Base-by-base conservation (phyloP, 2,888 invertebrate species). In the Tetragnatha montana region DNA sequence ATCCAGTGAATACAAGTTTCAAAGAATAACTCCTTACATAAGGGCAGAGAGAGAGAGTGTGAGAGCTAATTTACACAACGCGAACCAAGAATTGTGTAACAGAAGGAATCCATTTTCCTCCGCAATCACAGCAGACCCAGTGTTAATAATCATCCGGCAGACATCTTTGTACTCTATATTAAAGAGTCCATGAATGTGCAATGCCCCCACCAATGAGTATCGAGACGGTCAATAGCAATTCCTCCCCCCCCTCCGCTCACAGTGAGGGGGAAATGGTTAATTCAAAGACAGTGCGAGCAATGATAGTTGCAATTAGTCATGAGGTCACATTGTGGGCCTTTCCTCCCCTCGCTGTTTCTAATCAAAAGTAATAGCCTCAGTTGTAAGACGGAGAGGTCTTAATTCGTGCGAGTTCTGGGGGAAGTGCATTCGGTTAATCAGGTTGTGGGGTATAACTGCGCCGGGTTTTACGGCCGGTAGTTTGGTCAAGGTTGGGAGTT, bases 401-500 rank as follows among this genome's bases (percentile, higher is more conserved):
- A 86, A 86, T 86, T 86, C 80, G 35, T 60, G 21, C 22, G 8
- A 51, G 70, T 86, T 71, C 35, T 60, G 12, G 47, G 8, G 71
- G 70, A 70, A 47, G 80, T 73, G 22, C 22, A 60, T 22, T 80
- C 71, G 47, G 79, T 80, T 86, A 86, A 86, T 86, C 86, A 86
- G 73, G 80, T 73, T 82, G 70, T 51, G 73, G 51, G 14, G 60
- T 8, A 60, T 60, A 60, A 60, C 60, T 60, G 60, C 17, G 10
- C 51, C 21, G 47, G 80, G 6, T 86, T 86, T 86, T 86, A 86
- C 80, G 86, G 51, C 80, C 73, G 35, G 73, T 79, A 79, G 60
- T 86, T 86, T 74, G 79, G 74, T 76, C 73, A 73, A 80, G 73
- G 86, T 80, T 80, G 50, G 79, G 73, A 73, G 79, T 80, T 86